Conservation (phyloP, 2,888 invertebrate genomes). For the Hedychridium roseum region DNA sequence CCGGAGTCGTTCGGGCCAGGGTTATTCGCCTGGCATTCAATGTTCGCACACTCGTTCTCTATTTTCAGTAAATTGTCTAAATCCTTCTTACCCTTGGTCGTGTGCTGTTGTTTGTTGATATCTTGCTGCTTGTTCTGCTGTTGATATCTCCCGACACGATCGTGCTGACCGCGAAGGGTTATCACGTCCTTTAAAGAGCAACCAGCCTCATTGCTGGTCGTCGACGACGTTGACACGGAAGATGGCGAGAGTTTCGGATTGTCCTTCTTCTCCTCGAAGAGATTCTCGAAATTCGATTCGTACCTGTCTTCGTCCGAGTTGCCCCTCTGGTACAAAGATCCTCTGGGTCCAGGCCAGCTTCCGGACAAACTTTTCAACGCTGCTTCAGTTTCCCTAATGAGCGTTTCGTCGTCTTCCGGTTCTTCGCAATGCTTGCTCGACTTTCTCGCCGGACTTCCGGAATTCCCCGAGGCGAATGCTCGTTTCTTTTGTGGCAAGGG, state of each 20-base stretch:
- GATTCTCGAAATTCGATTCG: conserved; percentile 83
- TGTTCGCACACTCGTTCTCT: conserved; percentile 65
- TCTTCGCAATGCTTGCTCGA: conserved; percentile 57
- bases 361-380: conserved; percentile 87
- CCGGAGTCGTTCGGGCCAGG: conserved; percentile 30
- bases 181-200: conserved; percentile 75
- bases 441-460: conserved; percentile 64
- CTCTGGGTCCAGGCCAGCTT: conserved; percentile 80
- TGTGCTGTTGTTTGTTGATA: conserved; percentile 50
- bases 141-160: conserved; percentile 44
- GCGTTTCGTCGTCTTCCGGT: conserved; percentile 79
- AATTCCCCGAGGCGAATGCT: conserved; percentile 62
- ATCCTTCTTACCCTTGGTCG: conserved; percentile 48
- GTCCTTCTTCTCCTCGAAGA: conserved; percentile 85
- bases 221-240: conserved; percentile 70
- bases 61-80: conserved; percentile 64
- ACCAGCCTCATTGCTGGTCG: conserved; percentile 68
- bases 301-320: conserved; percentile 73
- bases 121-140: conserved; percentile 33
- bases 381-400: conserved; percentile 88
- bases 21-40: conserved; percentile 61
- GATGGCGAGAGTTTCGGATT: conserved; percentile 71
- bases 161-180: conserved; percentile 65
- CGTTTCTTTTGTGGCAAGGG: conserved; percentile 71
- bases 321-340: conserved; percentile 69